phyloP scores from a whole-genome alignment of 2,888 invertebrate genomes.

The Graphium colonna region DNA sequence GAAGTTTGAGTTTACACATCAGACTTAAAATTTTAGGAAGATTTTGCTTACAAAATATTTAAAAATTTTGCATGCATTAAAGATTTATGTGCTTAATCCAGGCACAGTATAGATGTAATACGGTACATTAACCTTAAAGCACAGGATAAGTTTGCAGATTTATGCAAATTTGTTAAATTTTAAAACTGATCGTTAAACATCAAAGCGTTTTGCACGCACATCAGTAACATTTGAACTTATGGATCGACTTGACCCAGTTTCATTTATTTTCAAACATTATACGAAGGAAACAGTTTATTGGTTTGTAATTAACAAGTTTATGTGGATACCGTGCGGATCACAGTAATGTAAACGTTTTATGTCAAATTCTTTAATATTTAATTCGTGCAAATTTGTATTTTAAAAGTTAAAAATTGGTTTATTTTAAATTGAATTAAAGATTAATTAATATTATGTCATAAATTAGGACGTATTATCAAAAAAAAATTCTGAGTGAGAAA shows the following conservation, averaged over 20 bases:
- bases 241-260: slow-evolving; percentile 16
- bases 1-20: too few relatives aligned
- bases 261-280: slow-evolving; percentile 2
- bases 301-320: neutral
- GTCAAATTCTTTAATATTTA: neutral
- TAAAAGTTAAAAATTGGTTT: too few relatives aligned
- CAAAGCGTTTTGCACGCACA: slow-evolving; percentile 14
- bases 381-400: too few relatives aligned
- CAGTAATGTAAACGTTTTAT: neutral
- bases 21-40: too few relatives aligned
- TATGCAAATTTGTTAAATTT: slow-evolving; percentile 14
- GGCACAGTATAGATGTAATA: too few relatives aligned
- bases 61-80: neutral
- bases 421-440: too few relatives aligned
- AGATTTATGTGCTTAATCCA: too few relatives aligned
- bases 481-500: too few relatives aligned
- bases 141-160: neutral
- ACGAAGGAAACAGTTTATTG: neutral
- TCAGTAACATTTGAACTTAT: slow-evolving; percentile 8
- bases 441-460: too few relatives aligned
- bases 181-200: slow-evolving; percentile 14
- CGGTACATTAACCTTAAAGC: neutral
- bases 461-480: too few relatives aligned
- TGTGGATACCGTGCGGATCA: neutral
- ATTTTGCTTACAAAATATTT: neutral